Evolutionary conservation across 2,797 vertebrate species (phyloP).

Genomic region (Takifugu ocellatus): DNA sequence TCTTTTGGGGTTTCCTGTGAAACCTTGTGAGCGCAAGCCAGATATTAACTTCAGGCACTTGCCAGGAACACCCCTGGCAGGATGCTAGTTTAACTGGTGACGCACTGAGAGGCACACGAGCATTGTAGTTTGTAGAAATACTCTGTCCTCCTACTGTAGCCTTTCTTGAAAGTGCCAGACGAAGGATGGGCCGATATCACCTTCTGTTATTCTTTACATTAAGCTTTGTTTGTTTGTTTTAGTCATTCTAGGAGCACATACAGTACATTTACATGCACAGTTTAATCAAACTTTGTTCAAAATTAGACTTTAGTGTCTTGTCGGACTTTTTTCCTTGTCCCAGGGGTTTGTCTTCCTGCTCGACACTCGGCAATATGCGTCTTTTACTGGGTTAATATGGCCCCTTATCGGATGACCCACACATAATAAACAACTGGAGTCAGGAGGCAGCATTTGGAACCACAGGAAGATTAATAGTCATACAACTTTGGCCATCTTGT

Average conservation of each 20-base stretch:
- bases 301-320: too few relatives aligned
- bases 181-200: conserved; percentile 24
- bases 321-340: too few relatives aligned
- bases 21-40: conserved; percentile 50
- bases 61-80: conserved; percentile 62
- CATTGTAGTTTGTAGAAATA: conserved; percentile 11
- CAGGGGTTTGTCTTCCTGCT: too few relatives aligned
- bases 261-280: too few relatives aligned
- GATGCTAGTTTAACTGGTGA: conserved; percentile 49
- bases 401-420: too few relatives aligned
- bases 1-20: conserved; percentile 50
- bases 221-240: background rate
- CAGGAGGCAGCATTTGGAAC: too few relatives aligned
- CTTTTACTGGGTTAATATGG: too few relatives aligned
- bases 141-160: conserved; percentile 25
- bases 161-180: conserved; percentile 34
- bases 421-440: too few relatives aligned
- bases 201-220: conserved; percentile 16
- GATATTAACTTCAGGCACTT: conserved; percentile 61
- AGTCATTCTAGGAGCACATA: conserved; percentile 7
- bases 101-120: conserved; percentile 21
- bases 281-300: too few relatives aligned
- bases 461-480: too few relatives aligned
- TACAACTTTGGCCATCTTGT: too few relatives aligned
- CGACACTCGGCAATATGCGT: too few relatives aligned